Conservation (phyloP, 2,888 invertebrate species). For the Gymnosoma rotundatum region DNA sequence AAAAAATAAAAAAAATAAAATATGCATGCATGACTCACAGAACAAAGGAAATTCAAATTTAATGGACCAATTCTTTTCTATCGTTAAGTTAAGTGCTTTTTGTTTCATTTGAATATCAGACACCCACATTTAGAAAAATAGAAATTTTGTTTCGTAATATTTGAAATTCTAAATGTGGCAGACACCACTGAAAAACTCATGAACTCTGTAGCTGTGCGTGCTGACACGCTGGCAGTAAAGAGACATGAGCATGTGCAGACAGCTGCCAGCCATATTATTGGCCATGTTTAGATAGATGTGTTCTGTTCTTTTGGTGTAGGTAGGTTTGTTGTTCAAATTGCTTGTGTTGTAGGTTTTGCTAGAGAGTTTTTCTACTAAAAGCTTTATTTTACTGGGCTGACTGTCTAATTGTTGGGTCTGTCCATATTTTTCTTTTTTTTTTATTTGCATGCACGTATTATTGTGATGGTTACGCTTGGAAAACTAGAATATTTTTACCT, state of each 20-base stretch:
- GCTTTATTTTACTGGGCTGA: background rate
- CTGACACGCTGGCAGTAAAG: constrained; percentile 9
- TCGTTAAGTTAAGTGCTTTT: background rate
- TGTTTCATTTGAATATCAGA: constrained; percentile 29
- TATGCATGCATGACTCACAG: constrained; percentile 42
- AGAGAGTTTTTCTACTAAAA: background rate
- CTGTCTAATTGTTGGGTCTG: background rate
- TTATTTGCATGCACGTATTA: constrained; percentile 4
- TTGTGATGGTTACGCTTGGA: constrained; percentile 65
- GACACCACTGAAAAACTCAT: constrained; percentile 13
- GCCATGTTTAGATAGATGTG: background rate
- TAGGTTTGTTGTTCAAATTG: background rate
- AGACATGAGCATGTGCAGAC: constrained; percentile 44
- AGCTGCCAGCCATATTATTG: constrained; percentile 32
- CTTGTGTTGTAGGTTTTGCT: background rate
- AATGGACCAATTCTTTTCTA: constrained; percentile 41
- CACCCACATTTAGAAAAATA: constrained; percentile 31
- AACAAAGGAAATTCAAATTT: constrained; percentile 36
- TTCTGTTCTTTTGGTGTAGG: constrained; percentile 1
- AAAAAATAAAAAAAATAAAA: background rate
- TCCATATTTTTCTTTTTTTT: constrained; percentile 11
- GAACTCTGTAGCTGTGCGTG: constrained; percentile 34
- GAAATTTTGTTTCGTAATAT: constrained; percentile 13
- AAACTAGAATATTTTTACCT: constrained; percentile 24
- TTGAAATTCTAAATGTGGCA: constrained; percentile 42